Evolutionary conservation across 2,888 invertebrate species (phyloP).

Genomic region (Norana najaformis): DNA sequence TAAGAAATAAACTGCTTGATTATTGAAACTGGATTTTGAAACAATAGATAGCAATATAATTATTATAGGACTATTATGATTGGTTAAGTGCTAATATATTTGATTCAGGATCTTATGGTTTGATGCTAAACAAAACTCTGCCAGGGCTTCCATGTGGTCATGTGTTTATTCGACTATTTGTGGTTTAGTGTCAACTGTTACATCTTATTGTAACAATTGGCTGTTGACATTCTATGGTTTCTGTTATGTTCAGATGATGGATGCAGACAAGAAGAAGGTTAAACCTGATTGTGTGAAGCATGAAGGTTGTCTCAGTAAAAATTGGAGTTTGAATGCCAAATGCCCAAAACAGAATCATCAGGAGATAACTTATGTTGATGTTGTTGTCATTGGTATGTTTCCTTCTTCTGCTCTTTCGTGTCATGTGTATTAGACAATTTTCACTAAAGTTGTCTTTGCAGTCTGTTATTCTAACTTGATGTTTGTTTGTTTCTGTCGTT

Average conservation of each 20-base stretch:
- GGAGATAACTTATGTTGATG: constrained; percentile 7
- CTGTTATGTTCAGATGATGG: not conserved
- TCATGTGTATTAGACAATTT: no score
- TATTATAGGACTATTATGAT: not conserved
- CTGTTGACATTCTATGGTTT: not conserved
- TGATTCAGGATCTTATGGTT: not conserved
- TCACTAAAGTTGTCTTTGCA: no score
- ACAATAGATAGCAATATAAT: no score
- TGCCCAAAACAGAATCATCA: not conserved
- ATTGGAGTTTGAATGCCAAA: not conserved
- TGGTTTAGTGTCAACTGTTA: not conserved
- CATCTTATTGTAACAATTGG: not conserved
- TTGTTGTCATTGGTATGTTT: constrained; percentile 9
- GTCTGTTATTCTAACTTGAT: not conserved
- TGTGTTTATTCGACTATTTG: not conserved
- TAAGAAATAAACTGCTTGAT: not conserved
- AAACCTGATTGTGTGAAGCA: not conserved
- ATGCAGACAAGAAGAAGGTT: not conserved
- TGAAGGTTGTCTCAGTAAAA: not conserved
- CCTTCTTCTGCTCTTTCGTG: not conserved
- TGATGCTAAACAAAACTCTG: not conserved
- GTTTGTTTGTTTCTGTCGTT: no score
- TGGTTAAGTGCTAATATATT: not conserved
- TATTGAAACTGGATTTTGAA: not conserved
- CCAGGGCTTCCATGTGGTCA: no score